These are phyloP conservation scores for Drosophila nr. perissopoda DNA, from an alignment of 2,888 invertebrate species.

Conservation along the genomic window DNA sequence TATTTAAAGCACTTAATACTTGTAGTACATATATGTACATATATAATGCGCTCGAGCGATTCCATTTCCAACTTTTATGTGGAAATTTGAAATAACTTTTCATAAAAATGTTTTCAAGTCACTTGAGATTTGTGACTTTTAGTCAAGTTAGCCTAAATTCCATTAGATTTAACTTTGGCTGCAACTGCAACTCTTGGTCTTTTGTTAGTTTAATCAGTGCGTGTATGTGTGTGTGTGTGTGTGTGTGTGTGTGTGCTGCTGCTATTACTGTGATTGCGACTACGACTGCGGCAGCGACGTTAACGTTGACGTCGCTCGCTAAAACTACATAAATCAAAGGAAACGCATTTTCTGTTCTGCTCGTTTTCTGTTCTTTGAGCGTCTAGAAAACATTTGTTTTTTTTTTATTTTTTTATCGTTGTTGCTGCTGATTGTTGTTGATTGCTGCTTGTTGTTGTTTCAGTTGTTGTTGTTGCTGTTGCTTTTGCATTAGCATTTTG, in stretches of 20 bases:
- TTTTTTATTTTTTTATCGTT: conserved; percentile 24
- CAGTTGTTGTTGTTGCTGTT: conserved; percentile 35
- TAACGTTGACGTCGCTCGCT: conserved; percentile 41
- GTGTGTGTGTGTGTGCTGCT: conserved; percentile 9
- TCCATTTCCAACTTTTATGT: neutral
- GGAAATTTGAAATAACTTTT: neutral
- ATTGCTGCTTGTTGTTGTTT: conserved; percentile 43
- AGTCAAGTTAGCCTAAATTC: neutral
- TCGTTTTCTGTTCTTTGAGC: conserved; percentile 42
- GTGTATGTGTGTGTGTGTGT: neutral
- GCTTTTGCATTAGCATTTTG: conserved; percentile 73
- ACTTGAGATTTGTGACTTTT: neutral
- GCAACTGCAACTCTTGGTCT: neutral
- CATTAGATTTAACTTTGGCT: neutral
- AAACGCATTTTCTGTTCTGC: conserved; percentile 67
- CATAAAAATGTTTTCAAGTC: neutral
- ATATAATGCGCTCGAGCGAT: neutral
- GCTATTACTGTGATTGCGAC: conserved; percentile 27
- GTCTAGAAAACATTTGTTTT: conserved; percentile 43
- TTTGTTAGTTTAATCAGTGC: neutral
- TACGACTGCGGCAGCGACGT: conserved; percentile 19
- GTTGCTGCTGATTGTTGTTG: conserved; percentile 41
- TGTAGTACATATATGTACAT: neutral
- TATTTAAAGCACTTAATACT: neutral
- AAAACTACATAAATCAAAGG: conserved; percentile 76